Percentiles rank a stretch among this genome's conserved stretches.
These are phyloP conservation scores for Phymorhynchus buccinoides DNA, from an alignment of 1,140 invertebrate genomes.

Conservation along the genomic window DNA sequence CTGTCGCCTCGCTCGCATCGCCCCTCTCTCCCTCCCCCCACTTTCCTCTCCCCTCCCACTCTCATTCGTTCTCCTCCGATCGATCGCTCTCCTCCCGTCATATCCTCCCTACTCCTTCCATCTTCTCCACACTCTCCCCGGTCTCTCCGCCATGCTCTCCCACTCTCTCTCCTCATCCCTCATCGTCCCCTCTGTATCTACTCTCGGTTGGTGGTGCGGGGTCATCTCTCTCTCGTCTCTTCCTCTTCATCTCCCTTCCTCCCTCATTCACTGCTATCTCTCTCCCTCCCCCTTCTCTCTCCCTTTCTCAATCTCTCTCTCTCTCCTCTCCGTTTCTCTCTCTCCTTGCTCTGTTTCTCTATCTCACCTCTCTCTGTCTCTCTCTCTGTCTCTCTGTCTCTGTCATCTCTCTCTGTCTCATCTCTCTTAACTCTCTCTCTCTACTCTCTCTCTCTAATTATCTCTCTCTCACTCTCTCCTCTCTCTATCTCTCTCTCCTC, in stretches of 20 bases:
- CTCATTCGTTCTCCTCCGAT: neutral
- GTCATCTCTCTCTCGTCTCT: too few relatives aligned
- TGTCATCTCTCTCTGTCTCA: neutral
- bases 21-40: neutral
- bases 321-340: neutral
- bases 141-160: neutral
- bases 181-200: too few relatives aligned
- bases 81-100: neutral
- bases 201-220: too few relatives aligned
- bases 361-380: neutral
- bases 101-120: neutral
- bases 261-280: too few relatives aligned
- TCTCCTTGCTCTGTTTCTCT: neutral
- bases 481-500: neutral
- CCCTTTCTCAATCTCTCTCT: neutral
- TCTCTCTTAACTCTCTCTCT: neutral
- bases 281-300: too few relatives aligned
- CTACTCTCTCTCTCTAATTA: too few relatives aligned
- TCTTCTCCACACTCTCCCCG: neutral
- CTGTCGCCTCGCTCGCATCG: neutral
- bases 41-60: neutral
- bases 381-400: slow-evolving; percentile 5
- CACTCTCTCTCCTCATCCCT: neutral
- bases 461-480: neutral
- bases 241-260: too few relatives aligned